phyloP scores from a whole-genome alignment of 2,888 invertebrate genomes.

The Euproctis similis region DNA sequence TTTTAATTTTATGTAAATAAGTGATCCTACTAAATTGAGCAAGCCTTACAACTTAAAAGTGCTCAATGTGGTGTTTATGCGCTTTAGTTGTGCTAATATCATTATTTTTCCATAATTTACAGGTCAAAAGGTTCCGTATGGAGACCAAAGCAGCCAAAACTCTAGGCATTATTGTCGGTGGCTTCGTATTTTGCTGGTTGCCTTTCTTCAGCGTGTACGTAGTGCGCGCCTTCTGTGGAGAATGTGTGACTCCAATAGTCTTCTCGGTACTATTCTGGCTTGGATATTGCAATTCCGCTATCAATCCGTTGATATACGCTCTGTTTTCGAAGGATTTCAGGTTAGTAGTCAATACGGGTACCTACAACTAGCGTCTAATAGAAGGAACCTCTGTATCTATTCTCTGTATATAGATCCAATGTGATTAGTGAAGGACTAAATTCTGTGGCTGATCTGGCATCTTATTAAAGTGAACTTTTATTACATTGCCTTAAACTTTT shows the following conservation, averaged over 20 bases:
- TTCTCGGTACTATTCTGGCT: constrained; percentile 97
- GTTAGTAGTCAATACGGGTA: no score
- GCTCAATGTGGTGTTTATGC: no score
- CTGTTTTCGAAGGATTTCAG: constrained; percentile 94
- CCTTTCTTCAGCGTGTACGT: constrained; percentile 98
- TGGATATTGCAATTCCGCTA: constrained; percentile 97
- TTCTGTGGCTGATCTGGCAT: no score
- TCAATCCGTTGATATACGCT: constrained; percentile 96
- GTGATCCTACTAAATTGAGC: no score
- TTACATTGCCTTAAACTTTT: no score
- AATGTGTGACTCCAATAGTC: constrained; percentile 88
- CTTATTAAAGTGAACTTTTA: no score
- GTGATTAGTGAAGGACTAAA: no score
- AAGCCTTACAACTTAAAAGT: no score
- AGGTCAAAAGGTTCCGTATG: constrained; percentile 93
- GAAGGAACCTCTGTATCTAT: no score
- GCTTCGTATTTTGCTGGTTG: constrained; percentile 97
- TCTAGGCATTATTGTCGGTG: constrained; percentile 96
- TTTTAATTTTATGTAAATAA: no score
- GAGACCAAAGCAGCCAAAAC: constrained; percentile 98
- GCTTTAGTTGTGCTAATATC: background rate
- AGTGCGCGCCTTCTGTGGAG: constrained; percentile 89
- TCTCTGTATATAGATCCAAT: no score
- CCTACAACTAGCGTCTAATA: no score
- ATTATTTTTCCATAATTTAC: constrained; percentile 42